Conservation (phyloP, 92 coral and sea anemone genomes). For the Umimayanthus kanabou region DNA sequence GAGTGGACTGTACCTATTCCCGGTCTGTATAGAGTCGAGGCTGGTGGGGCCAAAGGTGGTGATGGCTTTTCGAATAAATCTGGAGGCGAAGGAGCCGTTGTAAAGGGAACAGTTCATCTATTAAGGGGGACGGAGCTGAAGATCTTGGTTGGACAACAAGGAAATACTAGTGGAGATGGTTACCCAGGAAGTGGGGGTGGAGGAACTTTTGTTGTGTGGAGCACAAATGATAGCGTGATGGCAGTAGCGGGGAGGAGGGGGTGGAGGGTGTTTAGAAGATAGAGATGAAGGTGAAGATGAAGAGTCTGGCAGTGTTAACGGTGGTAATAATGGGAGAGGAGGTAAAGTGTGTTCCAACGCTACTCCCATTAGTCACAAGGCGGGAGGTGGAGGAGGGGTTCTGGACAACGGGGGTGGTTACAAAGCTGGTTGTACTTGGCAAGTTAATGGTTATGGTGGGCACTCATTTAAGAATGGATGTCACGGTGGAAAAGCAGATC, state of each 20-base stretch:
- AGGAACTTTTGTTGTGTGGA: background rate
- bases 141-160: background rate
- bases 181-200: conserved; percentile 12
- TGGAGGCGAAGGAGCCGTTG: conserved; percentile 16
- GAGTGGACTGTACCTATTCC: conserved; percentile 7
- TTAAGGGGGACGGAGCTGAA: background rate
- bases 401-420: too few species aligned
- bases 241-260: background rate
- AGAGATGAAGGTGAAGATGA: background rate
- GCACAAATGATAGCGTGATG: background rate
- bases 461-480: too few species aligned
- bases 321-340: background rate
- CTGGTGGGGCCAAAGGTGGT: background rate
- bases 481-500: too few species aligned
- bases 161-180: background rate
- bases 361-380: too few species aligned
- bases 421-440: too few species aligned
- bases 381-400: too few species aligned
- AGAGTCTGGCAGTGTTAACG: background rate
- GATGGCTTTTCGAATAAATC: background rate
- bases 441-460: too few species aligned
- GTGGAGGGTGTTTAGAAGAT: background rate
- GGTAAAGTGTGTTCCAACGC: too few species aligned
- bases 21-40: background rate
- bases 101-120: background rate